Percentiles rank a stretch among this genome's conserved stretches.
Evolutionary conservation across 2,113 vertebrate species (phyloP).

Genomic region (Rhagologus leucostigma): DNA sequence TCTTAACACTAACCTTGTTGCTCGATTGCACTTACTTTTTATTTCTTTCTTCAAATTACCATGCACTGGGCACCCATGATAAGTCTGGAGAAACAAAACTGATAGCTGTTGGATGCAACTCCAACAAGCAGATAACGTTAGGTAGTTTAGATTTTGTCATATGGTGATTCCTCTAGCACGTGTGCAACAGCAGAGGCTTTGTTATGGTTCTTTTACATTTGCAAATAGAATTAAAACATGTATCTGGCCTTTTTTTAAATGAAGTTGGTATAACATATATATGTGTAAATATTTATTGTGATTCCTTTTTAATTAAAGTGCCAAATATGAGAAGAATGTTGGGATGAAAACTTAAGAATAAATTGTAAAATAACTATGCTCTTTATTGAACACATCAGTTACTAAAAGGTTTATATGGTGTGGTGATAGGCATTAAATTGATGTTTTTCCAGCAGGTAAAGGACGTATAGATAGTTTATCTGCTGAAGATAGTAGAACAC

Average conservation of each 20-base stretch:
- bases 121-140: background rate
- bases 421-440: background rate
- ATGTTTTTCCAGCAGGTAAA: background rate
- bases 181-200: background rate
- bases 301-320: background rate
- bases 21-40: background rate
- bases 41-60: background rate
- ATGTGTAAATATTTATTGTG: background rate
- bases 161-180: background rate
- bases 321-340: background rate
- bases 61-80: fast-evolving
- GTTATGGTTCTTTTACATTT: background rate
- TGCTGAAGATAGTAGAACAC: background rate
- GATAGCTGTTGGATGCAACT: background rate
- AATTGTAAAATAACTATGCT: background rate
- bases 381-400: background rate
- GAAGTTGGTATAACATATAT: background rate
- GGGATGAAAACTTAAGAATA: background rate
- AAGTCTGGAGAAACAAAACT: background rate
- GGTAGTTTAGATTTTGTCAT: background rate
- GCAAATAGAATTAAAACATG: background rate
- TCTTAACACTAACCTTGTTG: background rate
- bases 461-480: background rate
- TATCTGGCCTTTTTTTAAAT: background rate
- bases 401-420: background rate